A percentile compares a stretch with the other conserved stretches of the same genome.
phyloP scores from a whole-genome alignment of 2,797 vertebrate genomes.

The Labroides dimidiatus region DNA sequence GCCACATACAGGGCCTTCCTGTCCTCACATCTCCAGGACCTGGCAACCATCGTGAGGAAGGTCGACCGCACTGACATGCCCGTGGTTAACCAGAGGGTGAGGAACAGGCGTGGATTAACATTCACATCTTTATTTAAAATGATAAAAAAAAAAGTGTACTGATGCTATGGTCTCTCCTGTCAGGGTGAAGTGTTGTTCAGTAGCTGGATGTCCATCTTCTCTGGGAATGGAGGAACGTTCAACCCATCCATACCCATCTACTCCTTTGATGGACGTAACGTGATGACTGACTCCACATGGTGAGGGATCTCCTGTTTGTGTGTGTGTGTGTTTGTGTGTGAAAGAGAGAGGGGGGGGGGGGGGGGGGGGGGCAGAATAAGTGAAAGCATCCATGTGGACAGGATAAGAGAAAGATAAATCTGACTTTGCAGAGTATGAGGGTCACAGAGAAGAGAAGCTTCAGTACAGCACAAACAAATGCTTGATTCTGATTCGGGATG shows the following conservation, averaged over 20 bases:
- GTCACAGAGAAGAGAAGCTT: too few relatives aligned
- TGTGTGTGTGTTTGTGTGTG: too few relatives aligned
- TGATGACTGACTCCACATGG: slow-evolving; percentile 91
- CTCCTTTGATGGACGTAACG: slow-evolving; percentile 92
- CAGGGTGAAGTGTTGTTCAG: slow-evolving; percentile 92
- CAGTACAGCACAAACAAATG: too few relatives aligned
- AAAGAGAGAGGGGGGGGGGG: too few relatives aligned
- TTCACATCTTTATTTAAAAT: too few relatives aligned
- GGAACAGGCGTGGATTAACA: background rate
- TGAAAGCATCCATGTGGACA: background rate
- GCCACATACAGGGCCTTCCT: slow-evolving; percentile 95
- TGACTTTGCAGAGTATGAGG: too few relatives aligned
- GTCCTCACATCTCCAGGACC: slow-evolving; percentile 94
- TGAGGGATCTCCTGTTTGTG: slow-evolving; percentile 82
- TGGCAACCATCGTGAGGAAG: slow-evolving; percentile 91
- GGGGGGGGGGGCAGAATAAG: too few relatives aligned
- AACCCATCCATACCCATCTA: slow-evolving; percentile 88
- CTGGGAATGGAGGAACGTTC: slow-evolving; percentile 88
- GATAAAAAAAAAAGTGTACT: too few relatives aligned
- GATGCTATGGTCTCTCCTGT: slow-evolving; percentile 1
- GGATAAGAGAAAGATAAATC: too few relatives aligned
- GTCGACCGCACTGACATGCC: slow-evolving; percentile 87
- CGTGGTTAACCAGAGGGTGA: slow-evolving; percentile 92
- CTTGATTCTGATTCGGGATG: too few relatives aligned
- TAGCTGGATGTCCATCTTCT: slow-evolving; percentile 94